A percentile compares a stretch with the other conserved stretches of the same genome.
Evolutionary conservation across 1,140 invertebrate species (phyloP).

Genomic region (Caerostris darwini): DNA sequence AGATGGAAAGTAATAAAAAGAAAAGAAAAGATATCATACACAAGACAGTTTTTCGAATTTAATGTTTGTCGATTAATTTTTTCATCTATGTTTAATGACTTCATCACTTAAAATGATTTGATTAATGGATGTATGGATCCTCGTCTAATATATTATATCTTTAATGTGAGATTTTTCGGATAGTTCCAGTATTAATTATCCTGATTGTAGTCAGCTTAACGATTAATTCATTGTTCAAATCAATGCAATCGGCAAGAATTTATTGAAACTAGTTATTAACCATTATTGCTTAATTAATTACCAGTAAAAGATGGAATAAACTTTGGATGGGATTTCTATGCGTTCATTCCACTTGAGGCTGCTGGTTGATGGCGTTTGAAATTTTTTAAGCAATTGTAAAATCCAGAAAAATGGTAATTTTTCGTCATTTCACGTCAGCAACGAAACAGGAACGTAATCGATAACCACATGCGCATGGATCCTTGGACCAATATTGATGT

Average conservation of each 20-base stretch:
- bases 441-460: slow-evolving; percentile 70
- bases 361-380: not conserved
- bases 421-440: slow-evolving; percentile 65
- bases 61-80: too few species aligned
- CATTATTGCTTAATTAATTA: not conserved
- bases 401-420: slow-evolving; percentile 60
- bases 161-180: too few species aligned
- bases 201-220: not conserved
- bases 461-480: slow-evolving; percentile 75
- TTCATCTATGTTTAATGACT: too few species aligned
- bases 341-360: not conserved
- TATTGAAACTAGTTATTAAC: slow-evolving; percentile 21
- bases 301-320: not conserved
- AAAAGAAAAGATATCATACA: too few species aligned
- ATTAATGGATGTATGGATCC: too few species aligned
- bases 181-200: not conserved
- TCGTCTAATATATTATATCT: too few species aligned
- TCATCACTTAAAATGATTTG: too few species aligned
- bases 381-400: not conserved
- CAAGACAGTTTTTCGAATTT: too few species aligned
- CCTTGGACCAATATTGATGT: slow-evolving; percentile 75
- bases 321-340: not conserved
- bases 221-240: not conserved
- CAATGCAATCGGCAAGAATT: not conserved
- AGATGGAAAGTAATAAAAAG: too few species aligned